Base-by-base conservation (phyloP, 2,888 invertebrate species). In the Ophion slaviceki region DNA sequence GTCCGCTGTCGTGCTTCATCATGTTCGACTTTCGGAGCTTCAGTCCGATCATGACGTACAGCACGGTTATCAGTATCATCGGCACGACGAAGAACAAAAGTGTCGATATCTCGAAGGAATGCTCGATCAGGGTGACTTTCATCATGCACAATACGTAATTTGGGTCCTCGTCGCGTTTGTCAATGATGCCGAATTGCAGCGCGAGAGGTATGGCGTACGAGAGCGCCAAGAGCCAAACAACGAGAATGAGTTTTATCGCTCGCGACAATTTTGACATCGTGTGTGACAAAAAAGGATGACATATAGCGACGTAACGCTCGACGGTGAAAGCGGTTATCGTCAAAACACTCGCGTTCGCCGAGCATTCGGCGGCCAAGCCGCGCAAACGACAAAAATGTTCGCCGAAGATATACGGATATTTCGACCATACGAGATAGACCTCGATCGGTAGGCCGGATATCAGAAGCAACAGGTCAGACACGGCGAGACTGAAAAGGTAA, bases 261-360 rank as follows among this genome's bases (percentile, higher is more conserved):
- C 99, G 95, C 20, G 97, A 97, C 62, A 98, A 94, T 91, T 98
- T 98, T 5, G 98, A 98, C 96, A 98, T 97, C 85, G 97, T 97
- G 92, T 98, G 98, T 0, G 96, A 95, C 32, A 95, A 92, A 90
- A 97, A 96, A 0, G 96, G 96, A 90, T 96, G 96, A 89, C 96
- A 96, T 68, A 97, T 96, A 0, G 96, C 96, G 8, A 96, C 94
- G 93, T 96, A 97, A 70, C 97, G 94, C 91, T 97, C 97, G 20
- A 96, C 95, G 0, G 96, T 97, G 93, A 97, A 97, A 1, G 96
- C 96, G 0, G 96, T 96, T 81, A 97, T 97, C 0, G 95, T 95
- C 8, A 95, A 91, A 0, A 95, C 94, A 20, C 94, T 94, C 0
- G 95, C 94, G 89, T 95, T 95, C 1, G 95, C 95, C 24, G 95